Percentiles rank a stretch among this genome's conserved stretches.
phyloP scores from a whole-genome alignment of 2,797 vertebrate genomes.

The Tokudaia muenninki region DNA sequence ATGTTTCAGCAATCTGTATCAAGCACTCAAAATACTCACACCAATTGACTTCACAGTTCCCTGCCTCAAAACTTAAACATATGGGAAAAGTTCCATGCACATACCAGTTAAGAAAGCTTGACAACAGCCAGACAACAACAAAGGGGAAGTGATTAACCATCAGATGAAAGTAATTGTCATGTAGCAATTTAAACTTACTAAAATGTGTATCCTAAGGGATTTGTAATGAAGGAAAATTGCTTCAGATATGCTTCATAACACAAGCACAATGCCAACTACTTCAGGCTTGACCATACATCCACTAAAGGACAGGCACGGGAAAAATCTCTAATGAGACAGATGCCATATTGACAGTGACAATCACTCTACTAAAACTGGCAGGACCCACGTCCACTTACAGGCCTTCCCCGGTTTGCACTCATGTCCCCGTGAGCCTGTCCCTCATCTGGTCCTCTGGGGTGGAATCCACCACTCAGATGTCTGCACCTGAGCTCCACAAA shows the following conservation, averaged over 20 bases:
- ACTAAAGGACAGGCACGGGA: neutral
- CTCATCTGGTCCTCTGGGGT: neutral
- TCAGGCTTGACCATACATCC: neutral
- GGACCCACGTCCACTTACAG: neutral
- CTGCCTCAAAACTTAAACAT: neutral
- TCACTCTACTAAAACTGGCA: neutral
- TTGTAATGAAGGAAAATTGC: neutral
- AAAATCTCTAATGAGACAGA: constrained; percentile 17
- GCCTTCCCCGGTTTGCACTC: neutral
- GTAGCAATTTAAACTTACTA: constrained; percentile 11
- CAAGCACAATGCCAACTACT: neutral
- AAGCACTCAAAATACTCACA: constrained; percentile 2
- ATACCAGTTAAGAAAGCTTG: neutral
- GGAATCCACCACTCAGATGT: neutral
- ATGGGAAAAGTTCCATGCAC: neutral
- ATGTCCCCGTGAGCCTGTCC: neutral
- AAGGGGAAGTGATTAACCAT: neutral
- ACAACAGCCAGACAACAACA: neutral
- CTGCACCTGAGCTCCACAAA: neutral
- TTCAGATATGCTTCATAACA: neutral
- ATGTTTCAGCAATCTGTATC: constrained; percentile 25
- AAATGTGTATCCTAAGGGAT: neutral
- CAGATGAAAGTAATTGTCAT: neutral
- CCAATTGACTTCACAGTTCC: neutral
- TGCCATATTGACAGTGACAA: neutral